Conservation (phyloP, 2,888 invertebrate genomes). For the Temnothorax rugatulus region DNA sequence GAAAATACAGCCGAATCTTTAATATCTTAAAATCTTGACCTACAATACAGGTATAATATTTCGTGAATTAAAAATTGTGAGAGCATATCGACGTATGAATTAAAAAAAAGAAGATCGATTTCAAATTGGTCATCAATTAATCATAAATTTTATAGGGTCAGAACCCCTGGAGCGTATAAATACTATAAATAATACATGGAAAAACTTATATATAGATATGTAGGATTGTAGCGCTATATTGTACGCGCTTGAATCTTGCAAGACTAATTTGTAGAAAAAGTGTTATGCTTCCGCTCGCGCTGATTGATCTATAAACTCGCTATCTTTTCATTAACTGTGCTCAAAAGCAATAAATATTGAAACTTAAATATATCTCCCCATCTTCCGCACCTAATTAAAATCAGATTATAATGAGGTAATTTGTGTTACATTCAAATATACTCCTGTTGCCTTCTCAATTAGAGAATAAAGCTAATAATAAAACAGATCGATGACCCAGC, state of each 20-base stretch:
- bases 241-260: background rate
- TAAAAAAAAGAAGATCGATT: background rate
- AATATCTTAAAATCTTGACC: background rate
- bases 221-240: background rate
- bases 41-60: background rate
- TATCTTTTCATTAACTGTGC: background rate
- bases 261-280: slow-evolving; percentile 19
- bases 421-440: background rate
- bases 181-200: background rate
- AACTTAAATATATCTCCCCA: background rate
- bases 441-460: slow-evolving; percentile 14
- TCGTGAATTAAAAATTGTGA: background rate
- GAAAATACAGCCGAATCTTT: background rate
- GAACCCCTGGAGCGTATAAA: background rate
- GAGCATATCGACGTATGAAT: background rate
- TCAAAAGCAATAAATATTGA: background rate
- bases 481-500: slow-evolving; percentile 41
- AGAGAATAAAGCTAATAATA: slow-evolving; percentile 32
- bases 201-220: background rate
- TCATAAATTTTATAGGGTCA: slow-evolving; percentile 1
- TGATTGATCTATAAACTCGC: slow-evolving; percentile 2
- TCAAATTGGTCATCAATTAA: background rate
- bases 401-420: background rate
- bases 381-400: background rate
- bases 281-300: background rate